Evolutionary conservation across 1,140 invertebrate genomes (phyloP).

Genomic region (Batillaria attramentaria): DNA sequence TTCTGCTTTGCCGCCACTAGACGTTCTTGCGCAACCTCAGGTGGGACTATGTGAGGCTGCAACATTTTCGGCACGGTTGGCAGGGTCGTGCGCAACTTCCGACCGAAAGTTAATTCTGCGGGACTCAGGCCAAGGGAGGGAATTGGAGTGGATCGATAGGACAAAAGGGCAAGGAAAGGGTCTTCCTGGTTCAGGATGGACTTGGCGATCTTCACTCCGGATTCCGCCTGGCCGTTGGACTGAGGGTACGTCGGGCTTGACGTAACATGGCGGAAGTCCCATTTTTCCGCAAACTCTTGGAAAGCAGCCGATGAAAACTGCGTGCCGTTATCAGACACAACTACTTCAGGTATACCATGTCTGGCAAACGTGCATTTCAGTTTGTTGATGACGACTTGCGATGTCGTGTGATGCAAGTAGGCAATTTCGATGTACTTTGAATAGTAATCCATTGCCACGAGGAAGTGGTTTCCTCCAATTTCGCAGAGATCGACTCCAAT

Average conservation of each 20-base stretch:
- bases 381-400: conserved; percentile 35
- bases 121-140: neutral
- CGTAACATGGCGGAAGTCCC: conserved; percentile 46
- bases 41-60: no score
- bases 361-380: conserved; percentile 46
- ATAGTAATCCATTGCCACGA: conserved; percentile 43
- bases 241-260: conserved; percentile 42
- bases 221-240: conserved; percentile 45
- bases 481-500: conserved; percentile 27
- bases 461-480: conserved; percentile 28
- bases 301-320: conserved; percentile 51
- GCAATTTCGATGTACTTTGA: conserved; percentile 39
- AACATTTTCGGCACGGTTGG: conserved; percentile 18
- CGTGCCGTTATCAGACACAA: conserved; percentile 51
- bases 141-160: conserved; percentile 19
- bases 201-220: conserved; percentile 47
- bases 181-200: conserved; percentile 25
- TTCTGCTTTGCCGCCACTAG: no score
- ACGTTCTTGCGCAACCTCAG: no score
- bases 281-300: conserved; percentile 39
- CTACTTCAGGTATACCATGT: conserved; percentile 44
- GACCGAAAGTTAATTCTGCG: neutral
- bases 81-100: neutral
- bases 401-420: conserved; percentile 29
- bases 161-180: neutral